Evolutionary conservation across 2,888 invertebrate species (phyloP), one percentile per base, ranked within the genome.

Genomic region (Parasteatoda lunata): DNA sequence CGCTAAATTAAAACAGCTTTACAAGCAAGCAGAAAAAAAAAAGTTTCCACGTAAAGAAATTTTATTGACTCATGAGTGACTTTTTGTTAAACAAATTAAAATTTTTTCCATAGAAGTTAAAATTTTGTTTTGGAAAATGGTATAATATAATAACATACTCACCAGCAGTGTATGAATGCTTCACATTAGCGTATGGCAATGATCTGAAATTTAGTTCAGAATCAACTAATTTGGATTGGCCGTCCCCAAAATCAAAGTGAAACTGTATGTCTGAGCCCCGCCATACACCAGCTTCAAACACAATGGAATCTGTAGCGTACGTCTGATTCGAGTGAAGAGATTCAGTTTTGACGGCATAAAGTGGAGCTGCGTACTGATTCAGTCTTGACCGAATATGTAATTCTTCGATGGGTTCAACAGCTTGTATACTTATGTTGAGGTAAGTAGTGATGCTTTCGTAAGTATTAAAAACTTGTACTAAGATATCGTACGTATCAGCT

Each of bases 181-280:
- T 83, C 48, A 81, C 88, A 69, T 51, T 75, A 4, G 81, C 88
- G 70, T 70, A 76, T 0, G 88, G 78, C 9, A 84, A 52, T 51
- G 84, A 81, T 73, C 77, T 79, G 13, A 70, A 69, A 78, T 82
- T 84, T 1, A 84, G 68, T 9, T 76, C 72, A 52, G 85, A 84
- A 47, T 72, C 47, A 5, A 90, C 89, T 47, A 85, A 73, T 64
- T 87, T 48, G 6, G 65, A 77, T 5, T 78, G 71, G 2, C 91
- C 91, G 89, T 91, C 91, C n/a, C 91, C 91, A 90, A 91, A 91
- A 86, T 91, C 90, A 90, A 91, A 91, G 30, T 89, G 65, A 89
- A 91, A 92, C 4, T 69, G 88, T 8, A 91, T 90, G 88, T 91
- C 90, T 5, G 91, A 91, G 54, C 91, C 91, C 77, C 89, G 86